Base-by-base conservation (phyloP, 2,113 vertebrate species). In the Nymphicus hollandicus region DNA sequence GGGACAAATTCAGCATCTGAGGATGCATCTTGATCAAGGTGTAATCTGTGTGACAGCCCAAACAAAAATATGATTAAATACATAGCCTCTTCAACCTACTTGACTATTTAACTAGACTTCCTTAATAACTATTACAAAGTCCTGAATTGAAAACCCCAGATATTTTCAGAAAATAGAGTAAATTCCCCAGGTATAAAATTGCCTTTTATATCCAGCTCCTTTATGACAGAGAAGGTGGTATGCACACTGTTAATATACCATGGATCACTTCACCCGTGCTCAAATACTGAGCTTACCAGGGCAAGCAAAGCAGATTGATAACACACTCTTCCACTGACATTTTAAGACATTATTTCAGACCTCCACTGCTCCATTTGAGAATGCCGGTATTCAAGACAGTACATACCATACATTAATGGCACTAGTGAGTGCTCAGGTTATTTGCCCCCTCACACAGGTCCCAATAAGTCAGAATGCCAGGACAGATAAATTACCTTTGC, bases 1-100 rank as follows among this genome's bases (percentile, higher is more conserved):
- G 98, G 13, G 95, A 97, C 80, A 98, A 61, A 17, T 98, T 98
- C 96, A 98, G 93, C 84, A 95, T 94, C 74, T 97, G 97, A 1
- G 99, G 98, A 2, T 97, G 97, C 52, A 99, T 95, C 96, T 98
- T 99, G 96, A 98, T 97, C 98, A 99, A 95, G 2, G 98, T 97
- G 73, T 99, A 99, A 95, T 99, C 99, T 99, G 95, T 71, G 82
- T 17, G 73, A 91, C 5, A 78, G 63, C 44, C 50, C 91, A 71
- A 90, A 79, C 24, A 63, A 27, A 97, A 88, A 10, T 10, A 66
- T 16, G 29, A 64, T 19, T 7, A 44, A 19, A 55, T 77, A 88
- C 80, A 50, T 27, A 11, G 39, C 11, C 10, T 81, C 89, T 41
- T 17, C 53, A 58, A 41, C 14, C 65, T 35, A 3, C 33, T 28